phyloP scores from a whole-genome alignment of 37 sponge, comb jelly and placozoan genomes.

The Spongilla lacustris region DNA sequence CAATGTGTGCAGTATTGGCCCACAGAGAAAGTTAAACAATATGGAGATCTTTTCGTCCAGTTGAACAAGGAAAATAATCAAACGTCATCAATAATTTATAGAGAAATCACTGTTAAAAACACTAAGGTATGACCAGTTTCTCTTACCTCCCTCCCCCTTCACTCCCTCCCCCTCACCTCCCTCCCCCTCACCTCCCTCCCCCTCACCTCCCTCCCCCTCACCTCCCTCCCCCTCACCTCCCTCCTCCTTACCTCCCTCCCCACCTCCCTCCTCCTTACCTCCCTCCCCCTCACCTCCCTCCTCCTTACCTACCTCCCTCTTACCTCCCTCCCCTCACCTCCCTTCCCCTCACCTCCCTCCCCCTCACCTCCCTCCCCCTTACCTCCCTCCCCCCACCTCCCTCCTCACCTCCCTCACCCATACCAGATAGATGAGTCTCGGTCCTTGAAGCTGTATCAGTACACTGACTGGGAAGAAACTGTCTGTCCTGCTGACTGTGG shows the following conservation, averaged over 20 bases:
- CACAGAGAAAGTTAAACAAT: slow-evolving; percentile 58
- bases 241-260: too few species aligned
- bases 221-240: too few species aligned
- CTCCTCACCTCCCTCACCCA: background rate
- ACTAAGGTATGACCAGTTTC: slow-evolving; percentile 41
- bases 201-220: too few species aligned
- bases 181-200: too few species aligned
- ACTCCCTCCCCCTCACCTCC: too few species aligned
- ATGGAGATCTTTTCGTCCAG: slow-evolving; percentile 76
- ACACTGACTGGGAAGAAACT: slow-evolving; percentile 68
- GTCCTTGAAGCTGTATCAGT: slow-evolving; percentile 72
- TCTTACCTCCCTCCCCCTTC: too few species aligned
- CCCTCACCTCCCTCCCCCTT: too few species aligned
- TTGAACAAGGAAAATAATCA: slow-evolving; percentile 26
- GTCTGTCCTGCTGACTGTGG: slow-evolving; percentile 30
- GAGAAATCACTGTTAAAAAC: slow-evolving; percentile 74
- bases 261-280: too few species aligned
- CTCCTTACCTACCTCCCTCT: too few species aligned
- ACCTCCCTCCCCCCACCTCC: background rate
- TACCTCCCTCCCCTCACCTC: too few species aligned
- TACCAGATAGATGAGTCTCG: background rate
- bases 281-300: too few species aligned
- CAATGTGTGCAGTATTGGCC: slow-evolving; percentile 75
- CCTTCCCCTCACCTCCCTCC: too few species aligned
- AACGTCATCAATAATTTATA: slow-evolving; percentile 39